A percentile compares a stretch with the other conserved stretches of the same genome.
These are phyloP conservation scores for Montipora efflorescens DNA, from an alignment of 64 coral and sea anemone genomes.

Conservation along the genomic window DNA sequence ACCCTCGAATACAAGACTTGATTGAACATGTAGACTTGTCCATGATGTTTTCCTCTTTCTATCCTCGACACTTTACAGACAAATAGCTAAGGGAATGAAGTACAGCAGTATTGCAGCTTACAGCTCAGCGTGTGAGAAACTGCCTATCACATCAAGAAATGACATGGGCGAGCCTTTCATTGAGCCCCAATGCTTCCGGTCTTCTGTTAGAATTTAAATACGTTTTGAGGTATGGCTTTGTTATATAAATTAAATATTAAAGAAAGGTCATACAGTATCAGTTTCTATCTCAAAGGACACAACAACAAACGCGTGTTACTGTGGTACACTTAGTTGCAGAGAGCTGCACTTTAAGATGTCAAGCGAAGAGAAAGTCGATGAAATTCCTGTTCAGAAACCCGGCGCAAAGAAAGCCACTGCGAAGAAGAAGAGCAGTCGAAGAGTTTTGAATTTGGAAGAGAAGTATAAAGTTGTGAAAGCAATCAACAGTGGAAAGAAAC, in stretches of 20 bases:
- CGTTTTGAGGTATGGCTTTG: conserved; percentile 8
- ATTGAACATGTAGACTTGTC: conserved; percentile 55
- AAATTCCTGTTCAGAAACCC: conserved; percentile 23
- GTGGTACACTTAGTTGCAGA: conserved; percentile 17
- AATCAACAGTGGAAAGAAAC: conserved; percentile 26
- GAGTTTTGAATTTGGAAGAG: conserved; percentile 13
- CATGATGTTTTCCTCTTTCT: conserved; percentile 16
- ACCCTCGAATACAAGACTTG: conserved; percentile 42
- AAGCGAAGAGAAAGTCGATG: conserved; percentile 25
- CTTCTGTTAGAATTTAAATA: conserved; percentile 9
- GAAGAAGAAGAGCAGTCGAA: conserved; percentile 6
- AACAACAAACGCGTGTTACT: conserved; percentile 22
- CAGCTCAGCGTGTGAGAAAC: not conserved
- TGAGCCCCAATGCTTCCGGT: conserved; percentile 10
- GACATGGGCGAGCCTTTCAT: conserved; percentile 27
- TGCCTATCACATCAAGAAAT: conserved; percentile 9
- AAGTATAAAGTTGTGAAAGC: conserved; percentile 37
- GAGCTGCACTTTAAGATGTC: conserved; percentile 38
- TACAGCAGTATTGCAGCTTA: conserved; percentile 30
- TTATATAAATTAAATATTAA: conserved; percentile 18
- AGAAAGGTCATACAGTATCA: conserved; percentile 23
- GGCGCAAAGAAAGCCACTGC: conserved; percentile 28
- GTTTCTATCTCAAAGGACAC: conserved; percentile 13
- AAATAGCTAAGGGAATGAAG: conserved; percentile 20
- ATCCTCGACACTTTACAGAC: conserved; percentile 12